A percentile compares a stretch with the other conserved stretches of the same genome.
Conservation (phyloP, 1,140 invertebrate genomes). For the Leguminivora glycinivorella region DNA sequence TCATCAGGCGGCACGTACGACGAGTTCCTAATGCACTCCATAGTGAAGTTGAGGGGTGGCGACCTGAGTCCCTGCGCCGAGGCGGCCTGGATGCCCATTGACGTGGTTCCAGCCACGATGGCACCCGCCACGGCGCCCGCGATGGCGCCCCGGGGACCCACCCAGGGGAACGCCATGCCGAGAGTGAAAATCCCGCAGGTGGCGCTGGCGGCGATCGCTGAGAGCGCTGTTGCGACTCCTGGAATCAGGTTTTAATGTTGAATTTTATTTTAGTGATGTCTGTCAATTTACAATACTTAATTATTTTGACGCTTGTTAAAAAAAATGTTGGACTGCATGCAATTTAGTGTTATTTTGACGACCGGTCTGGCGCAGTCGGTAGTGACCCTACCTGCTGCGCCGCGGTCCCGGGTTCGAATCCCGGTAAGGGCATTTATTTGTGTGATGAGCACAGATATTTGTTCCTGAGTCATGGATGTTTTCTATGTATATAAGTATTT, state of each 20-base stretch:
- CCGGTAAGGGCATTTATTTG: too few species aligned
- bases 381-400: too few species aligned
- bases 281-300: too few species aligned
- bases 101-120: constrained; percentile 79
- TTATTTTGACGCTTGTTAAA: too few species aligned
- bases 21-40: constrained; percentile 47
- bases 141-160: constrained; percentile 84
- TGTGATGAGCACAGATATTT: too few species aligned
- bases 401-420: too few species aligned
- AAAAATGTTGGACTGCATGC: too few species aligned
- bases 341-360: too few species aligned
- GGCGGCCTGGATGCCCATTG: constrained; percentile 78
- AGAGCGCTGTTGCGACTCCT: constrained; percentile 88
- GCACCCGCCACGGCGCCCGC: constrained; percentile 80
- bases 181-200: constrained; percentile 92
- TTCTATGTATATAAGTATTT: too few species aligned
- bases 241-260: constrained; percentile 30
- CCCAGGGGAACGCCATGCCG: constrained; percentile 91
- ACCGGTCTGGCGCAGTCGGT: too few species aligned
- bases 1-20: constrained; percentile 30
- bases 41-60: constrained; percentile 46
- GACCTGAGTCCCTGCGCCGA: constrained; percentile 54
- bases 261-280: not conserved
- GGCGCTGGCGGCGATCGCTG: constrained; percentile 90
- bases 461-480: too few species aligned